Conservation (phyloP, 2,113 vertebrate genomes). For the Nibea coibor region DNA sequence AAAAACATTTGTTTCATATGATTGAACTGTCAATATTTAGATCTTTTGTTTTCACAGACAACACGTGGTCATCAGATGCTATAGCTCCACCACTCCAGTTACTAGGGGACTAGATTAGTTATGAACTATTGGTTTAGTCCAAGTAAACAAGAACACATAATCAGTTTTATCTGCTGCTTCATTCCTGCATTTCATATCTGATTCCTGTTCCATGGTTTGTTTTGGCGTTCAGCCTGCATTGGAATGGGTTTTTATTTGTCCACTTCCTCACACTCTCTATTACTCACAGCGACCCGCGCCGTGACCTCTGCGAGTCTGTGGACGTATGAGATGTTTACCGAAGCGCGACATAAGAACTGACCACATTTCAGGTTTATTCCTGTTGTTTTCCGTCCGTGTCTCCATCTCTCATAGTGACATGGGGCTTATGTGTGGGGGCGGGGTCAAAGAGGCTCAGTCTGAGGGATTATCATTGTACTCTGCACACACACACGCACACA, state of each 20-base stretch:
- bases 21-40: background rate
- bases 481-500: constrained; percentile 36
- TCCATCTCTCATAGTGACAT: constrained; percentile 52
- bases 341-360: background rate
- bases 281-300: background rate
- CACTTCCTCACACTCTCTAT: background rate
- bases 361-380: constrained; percentile 27
- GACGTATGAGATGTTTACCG: constrained; percentile 27
- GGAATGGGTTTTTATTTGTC: background rate
- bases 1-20: background rate
- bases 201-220: background rate
- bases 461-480: constrained; percentile 77
- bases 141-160: background rate
- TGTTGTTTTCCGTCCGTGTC: constrained; percentile 46
- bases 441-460: constrained; percentile 78
- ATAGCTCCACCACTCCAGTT: too few species aligned
- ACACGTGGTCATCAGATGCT: background rate
- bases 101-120: background rate
- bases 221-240: background rate
- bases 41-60: background rate
- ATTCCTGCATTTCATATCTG: background rate
- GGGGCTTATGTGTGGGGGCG: constrained; percentile 73
- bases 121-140: background rate
- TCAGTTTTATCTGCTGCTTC: background rate
- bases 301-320: background rate